Base-by-base conservation (phyloP, 2,888 invertebrate species). In the Barypeithes pellucidus region DNA sequence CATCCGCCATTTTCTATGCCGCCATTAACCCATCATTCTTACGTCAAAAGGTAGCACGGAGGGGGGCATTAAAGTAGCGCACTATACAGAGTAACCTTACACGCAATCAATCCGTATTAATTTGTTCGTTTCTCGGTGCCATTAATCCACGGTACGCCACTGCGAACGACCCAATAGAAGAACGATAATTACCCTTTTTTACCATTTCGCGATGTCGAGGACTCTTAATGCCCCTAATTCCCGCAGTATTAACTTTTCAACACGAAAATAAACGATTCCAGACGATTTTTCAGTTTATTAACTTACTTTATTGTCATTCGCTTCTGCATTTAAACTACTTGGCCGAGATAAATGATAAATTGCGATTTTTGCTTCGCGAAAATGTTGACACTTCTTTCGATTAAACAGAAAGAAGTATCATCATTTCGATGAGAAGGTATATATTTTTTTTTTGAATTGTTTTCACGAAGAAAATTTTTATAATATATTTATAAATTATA, bases 181-280 rank as follows among this genome's bases (percentile, higher is more conserved):
- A 68, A 70, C 47, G 75, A 76, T 78, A 77, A 78, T 78, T 77
- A 74, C 78, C 77, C 77, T 70, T 77, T 77, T 76, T 76, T 72
- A 76, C 60, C 60, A 76, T 76, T 77, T 65, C 66, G 60, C 70
- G 65, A 75, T 76, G 76, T 76, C 76, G 67, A 77, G 73, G 77
- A 67, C 65, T 65, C 73, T 76, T 77, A 76, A 78, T 77, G 76
- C 77, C 77, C 77, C 77, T 77, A 76, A 76, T 76, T 76, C 76
- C 69, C 54, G 70, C 73, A 73, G 71, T 77, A 75, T 78, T 76
- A 77, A 77, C 73, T 77, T 75, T 72, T 66, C 73, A 72, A 77
- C 76, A 73, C 71, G 70, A 73, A 76, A 78, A 74, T 77, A 77
- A 75, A 76, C 76, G 77, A 72, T 73, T 69, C 66, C 47, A 47